Conservation (phyloP, 2,888 invertebrate species). For the Danaus chrysippus region DNA sequence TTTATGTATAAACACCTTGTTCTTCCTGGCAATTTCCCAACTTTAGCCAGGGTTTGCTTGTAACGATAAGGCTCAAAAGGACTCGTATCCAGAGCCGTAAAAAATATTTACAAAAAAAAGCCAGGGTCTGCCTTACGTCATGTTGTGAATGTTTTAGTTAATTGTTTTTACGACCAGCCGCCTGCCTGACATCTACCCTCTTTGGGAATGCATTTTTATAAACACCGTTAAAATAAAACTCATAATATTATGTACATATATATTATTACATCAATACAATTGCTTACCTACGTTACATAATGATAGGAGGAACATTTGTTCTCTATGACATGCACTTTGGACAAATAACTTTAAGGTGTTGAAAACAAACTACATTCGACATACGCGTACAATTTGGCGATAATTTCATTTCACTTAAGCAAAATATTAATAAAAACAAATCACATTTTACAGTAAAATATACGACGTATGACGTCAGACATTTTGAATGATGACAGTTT, state of each 20-base stretch:
- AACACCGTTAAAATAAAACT: too few species aligned
- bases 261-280: constrained; percentile 18
- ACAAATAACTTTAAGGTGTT: neutral
- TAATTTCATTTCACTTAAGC: neutral
- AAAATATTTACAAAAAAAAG: too few species aligned
- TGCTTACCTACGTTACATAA: constrained; percentile 18
- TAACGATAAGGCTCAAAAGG: too few species aligned
- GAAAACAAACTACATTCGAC: neutral
- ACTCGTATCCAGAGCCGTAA: too few species aligned
- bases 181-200: too few species aligned
- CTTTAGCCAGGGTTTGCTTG: too few species aligned
- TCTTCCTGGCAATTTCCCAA: too few species aligned
- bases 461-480: neutral
- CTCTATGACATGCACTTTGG: neutral
- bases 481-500: neutral
- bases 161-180: too few species aligned
- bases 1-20: too few species aligned
- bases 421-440: neutral
- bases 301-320: constrained; percentile 5
- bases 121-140: too few species aligned
- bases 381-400: neutral
- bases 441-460: neutral
- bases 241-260: neutral
- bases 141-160: too few species aligned
- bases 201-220: too few species aligned